These are phyloP conservation scores for Diplogasteroides magnus DNA, from an alignment of 1,140 invertebrate species.

Conservation along the genomic window DNA sequence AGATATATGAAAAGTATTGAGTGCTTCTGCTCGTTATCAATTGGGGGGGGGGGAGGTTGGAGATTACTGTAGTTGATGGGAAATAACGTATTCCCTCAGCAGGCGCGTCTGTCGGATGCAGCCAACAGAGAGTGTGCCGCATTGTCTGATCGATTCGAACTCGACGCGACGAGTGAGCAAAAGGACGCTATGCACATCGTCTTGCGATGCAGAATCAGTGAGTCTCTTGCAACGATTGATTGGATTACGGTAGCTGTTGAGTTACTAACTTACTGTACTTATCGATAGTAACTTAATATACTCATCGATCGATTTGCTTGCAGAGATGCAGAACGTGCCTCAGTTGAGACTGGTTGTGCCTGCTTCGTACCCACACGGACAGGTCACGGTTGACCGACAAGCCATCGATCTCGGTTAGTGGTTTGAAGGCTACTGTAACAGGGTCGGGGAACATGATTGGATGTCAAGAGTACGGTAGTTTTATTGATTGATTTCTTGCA, in stretches of 20 bases:
- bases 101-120: conserved; percentile 15
- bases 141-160: conserved; percentile 27
- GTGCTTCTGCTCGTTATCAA: no score
- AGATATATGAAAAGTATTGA: no score
- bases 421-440: no score
- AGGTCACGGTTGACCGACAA: conserved; percentile 24
- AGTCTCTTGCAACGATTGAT: conserved; percentile 12
- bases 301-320: neutral
- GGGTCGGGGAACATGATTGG: no score
- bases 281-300: conserved; percentile 2
- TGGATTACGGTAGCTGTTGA: no score
- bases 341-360: conserved; percentile 30
- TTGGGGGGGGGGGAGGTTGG: no score
- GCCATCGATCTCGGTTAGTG: conserved; percentile 13
- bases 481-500: no score
- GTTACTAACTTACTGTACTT: no score
- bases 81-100: conserved; percentile 3
- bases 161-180: conserved; percentile 16
- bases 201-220: conserved; percentile 25
- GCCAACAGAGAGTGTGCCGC: conserved; percentile 20
- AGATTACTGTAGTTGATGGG: conserved; percentile 12
- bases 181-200: conserved; percentile 16
- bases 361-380: conserved; percentile 24
- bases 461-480: no score
- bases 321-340: conserved; percentile 23